Conservation (phyloP, 1,140 invertebrate species). For the Drosophila pallidifrons region DNA sequence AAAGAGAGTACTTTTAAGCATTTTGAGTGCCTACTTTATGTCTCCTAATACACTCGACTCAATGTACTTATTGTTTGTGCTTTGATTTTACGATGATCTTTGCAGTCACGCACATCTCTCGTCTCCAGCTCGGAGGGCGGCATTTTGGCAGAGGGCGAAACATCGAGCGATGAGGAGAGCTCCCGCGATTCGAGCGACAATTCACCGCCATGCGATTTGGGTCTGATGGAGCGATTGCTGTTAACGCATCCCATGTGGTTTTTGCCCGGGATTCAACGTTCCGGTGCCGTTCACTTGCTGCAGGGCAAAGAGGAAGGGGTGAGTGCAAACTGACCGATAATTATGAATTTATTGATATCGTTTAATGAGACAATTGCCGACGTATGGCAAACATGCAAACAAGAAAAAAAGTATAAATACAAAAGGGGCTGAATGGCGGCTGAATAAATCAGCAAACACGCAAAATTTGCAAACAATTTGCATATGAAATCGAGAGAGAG, state of each 20-base stretch:
- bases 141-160: slow-evolving; percentile 84
- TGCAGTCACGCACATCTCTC: slow-evolving; percentile 83
- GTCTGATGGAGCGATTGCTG: slow-evolving; percentile 93
- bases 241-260: slow-evolving; percentile 98
- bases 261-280: slow-evolving; percentile 95
- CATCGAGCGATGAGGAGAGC: slow-evolving; percentile 84
- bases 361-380: slow-evolving; percentile 72
- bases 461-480: slow-evolving; percentile 73
- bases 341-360: slow-evolving; percentile 74
- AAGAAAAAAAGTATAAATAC: slow-evolving; percentile 5
- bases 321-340: slow-evolving; percentile 79
- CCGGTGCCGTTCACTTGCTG: slow-evolving; percentile 95
- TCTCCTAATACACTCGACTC: neutral
- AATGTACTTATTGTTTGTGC: neutral
- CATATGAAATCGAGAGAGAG: slow-evolving; percentile 7
- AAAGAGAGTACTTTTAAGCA: neutral
- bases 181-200: slow-evolving; percentile 77
- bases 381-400: slow-evolving; percentile 20
- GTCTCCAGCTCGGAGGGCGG: slow-evolving; percentile 84
- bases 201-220: slow-evolving; percentile 90
- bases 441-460: slow-evolving; percentile 56
- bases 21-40: neutral
- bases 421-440: slow-evolving; percentile 1
- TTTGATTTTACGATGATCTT: slow-evolving; percentile 26
- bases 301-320: slow-evolving; percentile 97